Evolutionary conservation across 2,888 invertebrate genomes (phyloP), one percentile per base, ranked within the genome.

Genomic region (Dicranocentrus wangi): DNA sequence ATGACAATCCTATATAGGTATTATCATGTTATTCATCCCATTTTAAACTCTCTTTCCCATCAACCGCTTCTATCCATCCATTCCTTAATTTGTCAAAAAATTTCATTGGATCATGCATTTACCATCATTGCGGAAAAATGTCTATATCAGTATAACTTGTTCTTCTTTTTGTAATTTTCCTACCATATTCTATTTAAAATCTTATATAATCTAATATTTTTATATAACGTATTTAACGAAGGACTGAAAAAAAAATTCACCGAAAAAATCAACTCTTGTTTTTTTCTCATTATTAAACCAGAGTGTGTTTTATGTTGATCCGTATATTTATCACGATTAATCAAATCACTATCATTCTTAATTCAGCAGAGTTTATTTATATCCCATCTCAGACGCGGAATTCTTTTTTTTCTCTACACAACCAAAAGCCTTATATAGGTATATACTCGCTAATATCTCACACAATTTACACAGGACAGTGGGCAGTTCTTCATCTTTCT

Each of bases 141-240:
- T 39, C 39, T 39, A 39, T 39, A n/a, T n/a, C n/a, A n/a, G n/a
- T n/a, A n/a, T n/a, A n/a, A 47, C 25, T 60, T 43, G 43, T 60
- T 60, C 8, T 71, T 21, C 43, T 25, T 17, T 60, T 60, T 71
- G 32, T 21, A 55, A 73, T 72, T 80, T 80, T 80, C 80, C 63
- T 80, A 80, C 28, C 80, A 80, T 80, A 80, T 80, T 80, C 80
- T 80, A 80, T 61, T 80, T 80, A 80, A 51, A 27, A 23, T 63
- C 28, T 55, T 75, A 61, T 15, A 7, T 60, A 28, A 32, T 5
- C 32, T 65, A 63, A 17, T 51, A 27, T 2, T 19, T 51, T 15
- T 51, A 51, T n/a, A 51, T 17, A 27, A 27, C 28, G 61, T 53
- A 42, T 43, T n/a, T 17, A 58, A 63, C 25, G 61, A 61, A 70